Percentiles rank a stretch among this genome's conserved stretches.
These are phyloP conservation scores for Onychomys arenicola DNA, from an alignment of 2,797 vertebrate species.

Conservation along the genomic window DNA sequence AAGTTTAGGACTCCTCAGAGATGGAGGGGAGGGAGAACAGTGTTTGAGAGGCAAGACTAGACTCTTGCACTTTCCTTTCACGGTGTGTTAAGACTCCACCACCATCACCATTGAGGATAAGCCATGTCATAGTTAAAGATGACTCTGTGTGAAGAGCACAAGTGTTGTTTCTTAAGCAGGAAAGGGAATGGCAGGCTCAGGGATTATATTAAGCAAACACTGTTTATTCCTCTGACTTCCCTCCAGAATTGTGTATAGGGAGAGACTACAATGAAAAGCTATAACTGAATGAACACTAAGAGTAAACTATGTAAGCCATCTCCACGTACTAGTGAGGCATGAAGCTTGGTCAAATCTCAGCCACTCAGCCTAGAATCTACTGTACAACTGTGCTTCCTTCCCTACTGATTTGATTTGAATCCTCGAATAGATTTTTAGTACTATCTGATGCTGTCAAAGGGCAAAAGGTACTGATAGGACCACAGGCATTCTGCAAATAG, in stretches of 20 bases:
- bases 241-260: conserved; percentile 61
- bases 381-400: conserved; percentile 25
- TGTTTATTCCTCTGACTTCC: conserved; percentile 29
- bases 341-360: conserved; percentile 14
- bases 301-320: conserved; percentile 27
- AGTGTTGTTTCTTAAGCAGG: conserved; percentile 53
- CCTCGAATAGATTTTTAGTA: conserved; percentile 47
- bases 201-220: conserved; percentile 38
- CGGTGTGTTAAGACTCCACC: not conserved
- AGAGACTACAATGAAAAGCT: conserved; percentile 30
- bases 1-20: not conserved
- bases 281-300: conserved; percentile 56
- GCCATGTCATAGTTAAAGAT: conserved; percentile 11
- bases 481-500: conserved; percentile 29
- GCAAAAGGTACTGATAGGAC: conserved; percentile 69
- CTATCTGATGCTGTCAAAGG: conserved; percentile 61
- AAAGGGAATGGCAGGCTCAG: conserved; percentile 32
- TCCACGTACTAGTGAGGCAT: conserved; percentile 21
- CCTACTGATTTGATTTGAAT: conserved; percentile 31
- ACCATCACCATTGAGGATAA: not conserved
- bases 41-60: not conserved
- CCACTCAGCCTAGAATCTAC: conserved; percentile 1
- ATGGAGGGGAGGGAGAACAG: not conserved
- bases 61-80: conserved; percentile 25
- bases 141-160: not conserved